Evolutionary conservation across 1,140 invertebrate species (phyloP), one percentile per base, ranked within the genome.

Genomic region (Meloidogyne hapla): DNA sequence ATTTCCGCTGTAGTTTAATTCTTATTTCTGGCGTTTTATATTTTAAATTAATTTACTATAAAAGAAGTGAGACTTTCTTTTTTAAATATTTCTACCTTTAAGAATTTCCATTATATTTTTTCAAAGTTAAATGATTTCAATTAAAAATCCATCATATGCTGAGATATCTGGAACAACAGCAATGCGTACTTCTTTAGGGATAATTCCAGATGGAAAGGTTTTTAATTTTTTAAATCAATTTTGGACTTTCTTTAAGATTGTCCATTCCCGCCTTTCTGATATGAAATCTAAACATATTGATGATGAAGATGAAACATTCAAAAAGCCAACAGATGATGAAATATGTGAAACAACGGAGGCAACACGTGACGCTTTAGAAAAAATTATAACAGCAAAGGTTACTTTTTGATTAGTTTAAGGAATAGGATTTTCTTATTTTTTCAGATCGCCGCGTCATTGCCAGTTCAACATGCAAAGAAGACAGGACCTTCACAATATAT

Each of bases 221-320:
- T 33, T 8, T 33, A 6, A 33, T 33, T 33, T 33, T 33, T 33
- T 33, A 33, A 33, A 33, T 6, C 9, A 33, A 33, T 6, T 6
- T 33, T 6, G n/a, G n/a, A 33, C 28, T 89, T 8, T 87, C n/a
- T n/a, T n/a, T n/a, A n/a, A 93, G 92, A 93, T 97, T 77, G 92
- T 99, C 0, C 98, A 98, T 88, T 94, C 94, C 0, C 98, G 97
- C 87, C 91, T 96, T 73, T 92, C 92, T 75, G 96, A 99, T 87
- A 89, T 98, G 0, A 89, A 98, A 38, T 94, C 95, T 10, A 92
- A 96, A 89, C 92, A 98, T 0, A 90, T 94, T 23, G 91, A 92
- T 48, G 94, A 96, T 88, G 93, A 95, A 87, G 95, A 98, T 85
- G 92, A 93, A 4, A 91, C 91, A 45, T 89, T 99, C 5, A 91